Conservation (phyloP, 2,888 invertebrate genomes). For the Tachina grossa region DNA sequence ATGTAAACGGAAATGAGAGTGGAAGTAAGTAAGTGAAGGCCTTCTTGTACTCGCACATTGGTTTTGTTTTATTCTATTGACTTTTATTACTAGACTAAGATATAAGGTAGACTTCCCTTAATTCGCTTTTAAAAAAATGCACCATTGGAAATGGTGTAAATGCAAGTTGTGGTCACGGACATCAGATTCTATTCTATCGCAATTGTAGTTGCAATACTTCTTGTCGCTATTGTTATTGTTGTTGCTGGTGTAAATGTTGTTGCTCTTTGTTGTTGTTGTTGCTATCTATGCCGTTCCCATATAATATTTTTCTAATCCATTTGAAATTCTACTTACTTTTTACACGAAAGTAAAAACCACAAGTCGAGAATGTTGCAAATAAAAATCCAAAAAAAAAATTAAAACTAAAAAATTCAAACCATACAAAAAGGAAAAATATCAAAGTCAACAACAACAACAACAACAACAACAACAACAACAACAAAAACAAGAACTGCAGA, state of each 20-base stretch:
- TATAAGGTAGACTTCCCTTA: too few species aligned
- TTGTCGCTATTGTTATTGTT: constrained; percentile 36
- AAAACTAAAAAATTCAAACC: constrained; percentile 36
- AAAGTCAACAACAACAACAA: constrained; percentile 31
- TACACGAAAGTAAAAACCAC: constrained; percentile 68
- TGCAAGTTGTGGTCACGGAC: constrained; percentile 70
- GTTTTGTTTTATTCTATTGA: too few species aligned
- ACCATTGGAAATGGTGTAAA: constrained; percentile 50
- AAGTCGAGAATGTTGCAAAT: constrained; percentile 52
- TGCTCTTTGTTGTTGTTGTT: constrained; percentile 37
- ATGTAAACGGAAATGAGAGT: too few species aligned
- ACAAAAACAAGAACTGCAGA: constrained; percentile 12
- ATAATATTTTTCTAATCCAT: constrained; percentile 67
- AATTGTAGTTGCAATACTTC: constrained; percentile 50
- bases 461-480: constrained; percentile 27
- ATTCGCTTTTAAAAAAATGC: too few species aligned
- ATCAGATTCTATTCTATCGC: constrained; percentile 61
- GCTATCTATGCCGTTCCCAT: constrained; percentile 59
- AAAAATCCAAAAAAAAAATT: constrained; percentile 21
- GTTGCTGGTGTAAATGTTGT: constrained; percentile 17
- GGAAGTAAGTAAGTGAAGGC: too few species aligned
- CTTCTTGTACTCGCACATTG: too few species aligned
- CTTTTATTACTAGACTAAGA: too few species aligned
- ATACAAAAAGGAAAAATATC: constrained; percentile 39
- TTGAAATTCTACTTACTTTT: constrained; percentile 62